Base-by-base conservation (phyloP, 1,140 invertebrate species). In the Alviniconcha marisindica region DNA sequence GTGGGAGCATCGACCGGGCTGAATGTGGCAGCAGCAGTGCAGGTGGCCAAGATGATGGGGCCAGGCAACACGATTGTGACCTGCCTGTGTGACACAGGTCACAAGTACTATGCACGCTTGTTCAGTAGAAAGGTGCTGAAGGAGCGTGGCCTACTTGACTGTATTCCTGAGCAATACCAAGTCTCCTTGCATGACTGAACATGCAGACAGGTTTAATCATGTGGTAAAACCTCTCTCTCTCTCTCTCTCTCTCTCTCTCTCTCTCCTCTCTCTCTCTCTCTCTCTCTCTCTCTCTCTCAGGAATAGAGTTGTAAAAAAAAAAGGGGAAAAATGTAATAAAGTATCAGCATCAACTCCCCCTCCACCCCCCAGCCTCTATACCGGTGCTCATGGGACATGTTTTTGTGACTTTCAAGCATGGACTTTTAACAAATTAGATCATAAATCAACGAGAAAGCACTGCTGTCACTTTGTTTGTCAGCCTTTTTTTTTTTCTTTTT, bases 41-140 rank as follows among this genome's bases (percentile, higher is more conserved):
- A 91, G 33, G 89, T 91, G 3, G 92, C 92, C 18, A 88, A 90
- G 77, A 31, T 88, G 42, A 89, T 93, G 87, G 92, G 92, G 12
- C 92, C 91, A 76, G 92, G 93, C 21, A 90, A 92, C 82, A 93
- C 91, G 4, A 89, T 93, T 71, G 93, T 93, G 18, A 93, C 92
- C 24, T 92, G 90, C 83, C 81, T 93, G 10, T 93, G 93, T 91
- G 93, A 93, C 78, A 92, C 91, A 63, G 93, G 93, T 21, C 90
- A 93, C 83, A 90, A 90, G 82, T 87, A 86, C 36, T 81, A 85
- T 33, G 89, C 84, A 24, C 92, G 91, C 74, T 80, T 93, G 31
- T 93, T 90, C 74, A 92, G 88, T 79, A 88, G 83, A 83, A 81
- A 87, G 48, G 87, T 90, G 42, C 77, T 93, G n/a, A 63, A 89